Evolutionary conservation across 2,113 vertebrate genomes (phyloP).

Genomic region (Stictonetta naevosa): DNA sequence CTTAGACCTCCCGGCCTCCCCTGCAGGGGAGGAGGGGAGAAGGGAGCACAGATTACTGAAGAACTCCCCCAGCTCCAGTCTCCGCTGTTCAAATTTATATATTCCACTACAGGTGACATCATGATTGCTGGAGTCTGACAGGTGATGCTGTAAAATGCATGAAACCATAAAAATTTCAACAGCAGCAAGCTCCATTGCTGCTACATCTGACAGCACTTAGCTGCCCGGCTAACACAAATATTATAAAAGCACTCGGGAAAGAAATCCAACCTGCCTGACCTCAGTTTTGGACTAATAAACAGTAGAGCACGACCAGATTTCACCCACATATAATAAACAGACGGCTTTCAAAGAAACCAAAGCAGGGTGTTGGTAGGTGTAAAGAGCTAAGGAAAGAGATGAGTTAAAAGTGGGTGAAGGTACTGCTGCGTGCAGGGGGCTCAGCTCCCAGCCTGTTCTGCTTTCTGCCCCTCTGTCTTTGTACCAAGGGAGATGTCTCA

Average conservation of each 20-base stretch:
- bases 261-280: slow-evolving; percentile 68
- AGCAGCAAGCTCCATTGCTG: slow-evolving; percentile 64
- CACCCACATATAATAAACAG: slow-evolving; percentile 27
- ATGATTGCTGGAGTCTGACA: slow-evolving; percentile 64
- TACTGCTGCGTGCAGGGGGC: rapidly evolving
- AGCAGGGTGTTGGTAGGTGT: background rate
- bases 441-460: background rate
- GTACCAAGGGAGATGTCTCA: background rate
- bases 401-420: background rate
- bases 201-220: slow-evolving; percentile 69
- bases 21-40: background rate
- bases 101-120: slow-evolving; percentile 69
- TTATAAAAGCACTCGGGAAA: slow-evolving; percentile 56
- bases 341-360: slow-evolving; percentile 4
- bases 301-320: slow-evolving; percentile 31
- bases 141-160: slow-evolving; percentile 73
- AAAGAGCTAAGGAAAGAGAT: background rate
- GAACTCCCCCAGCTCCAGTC: background rate
- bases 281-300: slow-evolving; percentile 68
- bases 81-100: slow-evolving; percentile 18
- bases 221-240: slow-evolving; percentile 70
- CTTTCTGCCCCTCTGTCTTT: background rate
- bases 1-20: background rate
- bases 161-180: slow-evolving; percentile 73
- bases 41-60: background rate